A percentile compares a stretch with the other conserved stretches of the same genome.
These are phyloP conservation scores for Herpetotheres cachinnans DNA, from an alignment of 2,113 vertebrate genomes.

Conservation along the genomic window DNA sequence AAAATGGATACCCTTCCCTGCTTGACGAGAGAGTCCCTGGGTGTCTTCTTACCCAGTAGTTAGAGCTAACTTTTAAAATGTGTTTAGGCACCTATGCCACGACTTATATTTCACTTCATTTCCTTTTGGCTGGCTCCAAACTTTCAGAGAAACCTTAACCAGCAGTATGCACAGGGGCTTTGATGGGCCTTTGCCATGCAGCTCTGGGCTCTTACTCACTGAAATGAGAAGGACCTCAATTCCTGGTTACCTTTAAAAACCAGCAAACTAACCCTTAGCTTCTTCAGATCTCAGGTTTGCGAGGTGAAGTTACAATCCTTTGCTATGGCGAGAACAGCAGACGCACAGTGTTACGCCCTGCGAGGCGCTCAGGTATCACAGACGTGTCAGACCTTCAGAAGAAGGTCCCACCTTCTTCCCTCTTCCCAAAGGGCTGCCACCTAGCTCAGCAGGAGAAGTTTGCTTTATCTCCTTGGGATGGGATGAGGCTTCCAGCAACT, in stretches of 20 bases:
- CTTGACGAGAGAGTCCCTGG: not conserved
- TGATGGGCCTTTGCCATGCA: not conserved
- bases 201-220: not conserved
- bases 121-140: not conserved
- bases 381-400: not conserved
- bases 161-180: not conserved
- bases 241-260: not conserved
- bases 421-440: not conserved
- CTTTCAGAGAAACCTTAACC: not conserved
- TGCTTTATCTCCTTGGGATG: not conserved
- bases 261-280: not conserved
- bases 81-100: not conserved
- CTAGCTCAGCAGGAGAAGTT: not conserved
- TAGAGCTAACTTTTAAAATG: not conserved
- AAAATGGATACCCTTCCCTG: not conserved
- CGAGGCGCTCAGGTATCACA: not conserved
- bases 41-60: not conserved
- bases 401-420: not conserved
- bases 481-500: not conserved
- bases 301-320: not conserved
- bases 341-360: rapidly evolving
- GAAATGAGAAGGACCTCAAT: not conserved
- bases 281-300: not conserved
- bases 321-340: not conserved
- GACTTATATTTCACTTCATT: not conserved